phyloP scores from a whole-genome alignment of 2,797 vertebrate species.

The Xenops minutus region DNA sequence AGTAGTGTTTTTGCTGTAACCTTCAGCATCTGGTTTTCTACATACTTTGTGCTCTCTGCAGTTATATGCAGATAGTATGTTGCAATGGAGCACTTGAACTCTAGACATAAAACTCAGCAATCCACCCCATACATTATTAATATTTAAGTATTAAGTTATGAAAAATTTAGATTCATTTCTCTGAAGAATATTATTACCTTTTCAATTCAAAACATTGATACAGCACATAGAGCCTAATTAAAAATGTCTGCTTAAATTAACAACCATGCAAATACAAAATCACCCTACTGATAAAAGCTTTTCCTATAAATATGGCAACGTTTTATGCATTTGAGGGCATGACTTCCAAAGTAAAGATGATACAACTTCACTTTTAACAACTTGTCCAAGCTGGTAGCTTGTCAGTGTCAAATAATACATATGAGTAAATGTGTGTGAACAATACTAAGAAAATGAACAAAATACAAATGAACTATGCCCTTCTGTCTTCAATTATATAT shows the following conservation, averaged over 20 bases:
- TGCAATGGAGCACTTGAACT: neutral
- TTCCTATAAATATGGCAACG: neutral
- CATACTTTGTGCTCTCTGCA: neutral
- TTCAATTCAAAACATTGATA: neutral
- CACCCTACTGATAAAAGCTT: neutral
- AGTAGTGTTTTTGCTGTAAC: neutral
- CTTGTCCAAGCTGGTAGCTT: neutral
- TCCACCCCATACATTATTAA: slow-evolving; percentile 36
- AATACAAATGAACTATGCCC: slow-evolving; percentile 9
- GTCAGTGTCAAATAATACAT: neutral
- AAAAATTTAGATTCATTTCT: slow-evolving; percentile 45
- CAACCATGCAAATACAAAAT: neutral
- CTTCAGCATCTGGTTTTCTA: neutral
- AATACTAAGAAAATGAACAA: neutral
- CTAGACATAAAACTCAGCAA: slow-evolving; percentile 8
- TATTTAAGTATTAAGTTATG: slow-evolving; percentile 43
- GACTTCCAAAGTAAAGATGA: neutral
- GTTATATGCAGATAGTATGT: neutral
- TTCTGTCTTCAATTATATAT: slow-evolving; percentile 22
- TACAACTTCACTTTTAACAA: slow-evolving; percentile 26
- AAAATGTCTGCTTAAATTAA: slow-evolving; percentile 6
- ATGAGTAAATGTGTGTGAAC: neutral
- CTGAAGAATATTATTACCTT: slow-evolving; percentile 18
- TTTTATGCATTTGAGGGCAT: neutral
- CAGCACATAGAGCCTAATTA: neutral